Base-by-base conservation (phyloP, 2,888 invertebrate genomes). In the Napeogenes sylphis region DNA sequence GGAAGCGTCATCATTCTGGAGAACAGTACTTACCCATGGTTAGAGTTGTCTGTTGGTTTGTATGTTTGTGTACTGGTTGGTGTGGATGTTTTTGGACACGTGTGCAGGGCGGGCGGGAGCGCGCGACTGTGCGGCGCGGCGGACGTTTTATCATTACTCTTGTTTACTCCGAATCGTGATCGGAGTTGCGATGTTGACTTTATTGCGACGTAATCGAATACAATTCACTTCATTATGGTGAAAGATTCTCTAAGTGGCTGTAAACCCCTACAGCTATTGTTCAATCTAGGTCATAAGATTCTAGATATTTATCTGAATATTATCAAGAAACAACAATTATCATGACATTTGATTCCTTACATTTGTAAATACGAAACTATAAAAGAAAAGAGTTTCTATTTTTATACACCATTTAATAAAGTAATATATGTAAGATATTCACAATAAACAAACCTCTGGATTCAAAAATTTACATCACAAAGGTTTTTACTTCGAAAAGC, bases 81-180 rank as follows among this genome's bases (percentile, higher is more conserved):
- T 21, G 46, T 45, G 13, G 45, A 53, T 47, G 47, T 59, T 21
- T 21, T 58, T 55, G 47, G 58, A 56, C 60, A 56, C 58, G 65
- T 66, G 62, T 56, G 46, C 63, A 57, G 66, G 86, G 86, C 85
- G 89, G 87, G 87, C 83, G 87, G 83, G 73, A 75, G 79, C 79
- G 79, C 75, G 82, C 87, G 87, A 86, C 89, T 87, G 83, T 76
- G 72, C 80, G 85, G 77, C 84, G 79, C 68, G 68, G 66, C 72
- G 71, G 55, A 58, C 77, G 77, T 77, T 80, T 87, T 88, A 87
- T 89, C 87, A 85, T 82, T 77, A 81, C 72, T 80, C 80, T 84
- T 88, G 87, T 87, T 89, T 87, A 88, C 85, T 73, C 75, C 77
- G 75, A 72, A 71, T 75, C 80, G 82, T 84, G 85, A 84, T 85